Percentiles rank a stretch among this genome's conserved stretches.
These are phyloP conservation scores for Pemphigus obesinymphae DNA, from an alignment of 1,140 invertebrate genomes.

Conservation along the genomic window DNA sequence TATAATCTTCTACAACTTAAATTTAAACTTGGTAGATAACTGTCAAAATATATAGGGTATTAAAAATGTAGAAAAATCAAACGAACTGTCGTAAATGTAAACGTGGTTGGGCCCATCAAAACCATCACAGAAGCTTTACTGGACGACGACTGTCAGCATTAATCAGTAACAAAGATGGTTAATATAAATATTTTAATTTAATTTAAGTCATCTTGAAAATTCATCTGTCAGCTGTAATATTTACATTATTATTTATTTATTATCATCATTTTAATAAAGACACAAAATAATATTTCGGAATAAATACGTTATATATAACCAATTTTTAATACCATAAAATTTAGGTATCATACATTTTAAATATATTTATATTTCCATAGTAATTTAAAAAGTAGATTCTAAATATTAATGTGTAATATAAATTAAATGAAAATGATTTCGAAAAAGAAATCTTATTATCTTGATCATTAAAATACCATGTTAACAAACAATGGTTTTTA, in stretches of 20 bases:
- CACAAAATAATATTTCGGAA: not conserved
- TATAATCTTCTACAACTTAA: not conserved
- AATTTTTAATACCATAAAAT: too few species aligned
- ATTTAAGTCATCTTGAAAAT: conserved; percentile 6
- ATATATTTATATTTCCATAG: too few species aligned
- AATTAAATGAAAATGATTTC: too few species aligned
- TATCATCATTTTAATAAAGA: not conserved
- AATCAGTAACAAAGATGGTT: not conserved
- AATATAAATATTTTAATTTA: conserved; percentile 26
- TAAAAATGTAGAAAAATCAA: not conserved
- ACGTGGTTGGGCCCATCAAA: not conserved
- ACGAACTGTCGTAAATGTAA: conserved; percentile 2
- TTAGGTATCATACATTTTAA: too few species aligned
- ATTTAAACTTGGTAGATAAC: not conserved
- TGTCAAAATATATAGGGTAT: conserved; percentile 1
- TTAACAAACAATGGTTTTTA: too few species aligned
- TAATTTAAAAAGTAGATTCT: too few species aligned
- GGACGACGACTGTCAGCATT: conserved; percentile 3
- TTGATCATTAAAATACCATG: too few species aligned
- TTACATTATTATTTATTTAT: too few species aligned
- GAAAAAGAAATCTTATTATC: too few species aligned
- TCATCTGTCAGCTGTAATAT: not conserved
- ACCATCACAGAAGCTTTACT: conserved; percentile 9
- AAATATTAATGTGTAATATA: too few species aligned
- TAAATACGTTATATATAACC: too few species aligned